These are phyloP conservation scores for Poecilus cupreus DNA, from an alignment of 2,888 invertebrate species.

Conservation along the genomic window DNA sequence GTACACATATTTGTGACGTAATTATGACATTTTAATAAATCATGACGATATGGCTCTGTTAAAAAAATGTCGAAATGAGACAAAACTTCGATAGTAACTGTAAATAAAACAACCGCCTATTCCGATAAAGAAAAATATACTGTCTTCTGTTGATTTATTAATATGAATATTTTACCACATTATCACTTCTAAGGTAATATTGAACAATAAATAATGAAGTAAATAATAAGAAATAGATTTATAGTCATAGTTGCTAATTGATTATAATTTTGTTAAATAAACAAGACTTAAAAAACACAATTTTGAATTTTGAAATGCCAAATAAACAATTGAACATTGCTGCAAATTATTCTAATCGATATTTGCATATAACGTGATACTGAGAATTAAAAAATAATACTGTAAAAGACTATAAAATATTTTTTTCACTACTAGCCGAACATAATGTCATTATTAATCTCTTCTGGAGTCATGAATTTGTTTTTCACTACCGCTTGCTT, in stretches of 20 bases:
- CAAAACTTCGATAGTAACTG: background rate
- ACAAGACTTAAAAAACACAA: too few relatives aligned
- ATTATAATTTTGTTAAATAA: background rate
- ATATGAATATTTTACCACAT: background rate
- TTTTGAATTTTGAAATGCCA: too few relatives aligned
- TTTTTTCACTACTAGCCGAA: too few relatives aligned
- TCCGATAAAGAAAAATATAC: background rate
- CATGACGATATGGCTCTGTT: background rate
- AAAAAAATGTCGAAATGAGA: background rate
- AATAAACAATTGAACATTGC: too few relatives aligned
- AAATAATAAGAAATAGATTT: background rate
- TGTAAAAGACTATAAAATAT: too few relatives aligned
- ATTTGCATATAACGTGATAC: too few relatives aligned
- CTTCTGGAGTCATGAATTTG: too few relatives aligned
- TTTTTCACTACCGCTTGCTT: too few relatives aligned
- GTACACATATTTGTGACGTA: conserved; percentile 13
- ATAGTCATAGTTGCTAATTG: background rate
- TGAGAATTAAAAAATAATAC: too few relatives aligned
- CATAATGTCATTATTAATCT: too few relatives aligned
- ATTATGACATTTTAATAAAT: background rate
- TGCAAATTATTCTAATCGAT: too few relatives aligned
- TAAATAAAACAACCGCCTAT: background rate
- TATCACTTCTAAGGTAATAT: background rate
- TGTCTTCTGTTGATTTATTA: background rate
- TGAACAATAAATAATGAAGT: conserved; percentile 2